Evolutionary conservation across 2,888 invertebrate species (phyloP).

Genomic region (Lycocerus yunnanus): DNA sequence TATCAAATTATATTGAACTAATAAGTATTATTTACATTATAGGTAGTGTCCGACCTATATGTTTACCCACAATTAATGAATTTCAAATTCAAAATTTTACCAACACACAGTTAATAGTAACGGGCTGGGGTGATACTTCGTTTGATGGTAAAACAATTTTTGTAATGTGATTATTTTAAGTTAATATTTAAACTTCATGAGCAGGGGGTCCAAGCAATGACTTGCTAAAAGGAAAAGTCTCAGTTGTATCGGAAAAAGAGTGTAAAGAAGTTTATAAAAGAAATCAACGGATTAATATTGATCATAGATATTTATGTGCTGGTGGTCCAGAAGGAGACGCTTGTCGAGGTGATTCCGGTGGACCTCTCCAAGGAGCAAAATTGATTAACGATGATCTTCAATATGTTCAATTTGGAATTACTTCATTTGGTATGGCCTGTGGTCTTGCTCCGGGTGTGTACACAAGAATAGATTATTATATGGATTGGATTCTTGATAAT

Average conservation of each 20-base stretch:
- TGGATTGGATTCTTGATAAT: slow-evolving; percentile 64
- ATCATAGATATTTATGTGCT: slow-evolving; percentile 63
- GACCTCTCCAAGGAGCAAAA: slow-evolving; percentile 57
- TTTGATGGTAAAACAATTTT: not conserved
- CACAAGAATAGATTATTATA: slow-evolving; percentile 64
- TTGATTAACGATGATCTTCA: slow-evolving; percentile 37
- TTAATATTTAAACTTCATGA: not conserved
- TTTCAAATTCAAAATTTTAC: slow-evolving; percentile 52
- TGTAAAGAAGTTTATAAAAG: slow-evolving; percentile 37
- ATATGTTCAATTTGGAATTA: slow-evolving; percentile 61
- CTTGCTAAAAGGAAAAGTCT: slow-evolving; percentile 23
- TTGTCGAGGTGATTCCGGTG: slow-evolving; percentile 73
- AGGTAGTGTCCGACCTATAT: slow-evolving; percentile 47
- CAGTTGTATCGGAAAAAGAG: slow-evolving; percentile 48
- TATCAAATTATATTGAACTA: not conserved
- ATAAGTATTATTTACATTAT: not conserved
- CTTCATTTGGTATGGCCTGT: slow-evolving; percentile 57
- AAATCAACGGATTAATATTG: not conserved
- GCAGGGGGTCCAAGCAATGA: not conserved
- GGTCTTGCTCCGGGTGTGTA: slow-evolving; percentile 68
- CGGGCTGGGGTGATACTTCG: slow-evolving; percentile 75
- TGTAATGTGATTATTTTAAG: no score
- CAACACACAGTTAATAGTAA: slow-evolving; percentile 63
- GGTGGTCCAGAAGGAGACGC: slow-evolving; percentile 65
- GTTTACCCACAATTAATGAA: slow-evolving; percentile 52